phyloP scores from a whole-genome alignment of 92 coral and sea anemone species.

The Heteractis magnifica region DNA sequence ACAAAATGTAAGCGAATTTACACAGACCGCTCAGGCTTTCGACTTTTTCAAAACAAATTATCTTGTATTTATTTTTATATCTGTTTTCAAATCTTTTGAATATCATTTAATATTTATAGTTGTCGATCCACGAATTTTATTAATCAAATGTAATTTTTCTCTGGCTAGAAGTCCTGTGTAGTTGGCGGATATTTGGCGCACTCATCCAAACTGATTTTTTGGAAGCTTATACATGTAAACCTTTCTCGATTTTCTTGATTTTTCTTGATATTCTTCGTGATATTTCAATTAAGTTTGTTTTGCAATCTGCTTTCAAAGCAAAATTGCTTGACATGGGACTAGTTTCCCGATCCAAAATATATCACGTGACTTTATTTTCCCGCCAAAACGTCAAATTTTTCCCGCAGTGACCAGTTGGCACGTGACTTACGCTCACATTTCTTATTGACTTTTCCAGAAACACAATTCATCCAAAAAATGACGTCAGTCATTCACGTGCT shows the following conservation, averaged over 20 bases:
- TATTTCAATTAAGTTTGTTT: no score
- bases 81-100: neutral
- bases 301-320: neutral
- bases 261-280: no score
- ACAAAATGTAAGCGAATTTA: neutral
- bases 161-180: no score
- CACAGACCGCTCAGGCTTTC: neutral
- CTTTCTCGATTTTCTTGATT: no score
- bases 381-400: neutral
- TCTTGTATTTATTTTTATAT: neutral
- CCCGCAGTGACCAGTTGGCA: neutral
- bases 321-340: neutral
- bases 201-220: neutral
- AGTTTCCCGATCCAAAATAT: neutral
- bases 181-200: no score
- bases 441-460: neutral
- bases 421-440: neutral
- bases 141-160: neutral
- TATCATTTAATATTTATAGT: neutral
- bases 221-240: neutral
- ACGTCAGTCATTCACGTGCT: conserved; percentile 82
- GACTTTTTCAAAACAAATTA: neutral
- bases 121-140: neutral
- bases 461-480: conserved; percentile 21
- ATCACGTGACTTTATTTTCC: neutral